These are phyloP conservation scores for Heliconius aoede DNA, from an alignment of 2,888 invertebrate species.

Conservation along the genomic window DNA sequence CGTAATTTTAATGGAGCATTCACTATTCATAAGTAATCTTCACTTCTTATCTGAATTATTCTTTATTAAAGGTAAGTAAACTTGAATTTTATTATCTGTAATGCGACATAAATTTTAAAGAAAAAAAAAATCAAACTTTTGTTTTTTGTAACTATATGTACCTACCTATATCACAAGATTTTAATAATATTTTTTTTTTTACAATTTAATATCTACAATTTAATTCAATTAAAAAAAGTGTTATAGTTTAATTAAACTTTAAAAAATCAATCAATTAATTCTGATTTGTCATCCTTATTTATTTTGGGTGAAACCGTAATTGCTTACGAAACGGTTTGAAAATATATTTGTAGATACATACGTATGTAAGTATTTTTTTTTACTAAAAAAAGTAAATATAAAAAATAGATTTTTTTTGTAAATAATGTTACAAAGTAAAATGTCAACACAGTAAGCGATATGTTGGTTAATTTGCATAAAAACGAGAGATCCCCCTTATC, in stretches of 20 bases:
- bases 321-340: neutral
- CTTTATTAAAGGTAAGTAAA: conserved; percentile 25
- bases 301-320: neutral
- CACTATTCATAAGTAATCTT: conserved; percentile 31
- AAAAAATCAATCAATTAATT: neutral
- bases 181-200: too few relatives aligned
- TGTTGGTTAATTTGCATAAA: conserved; percentile 76
- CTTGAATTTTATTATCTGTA: conserved; percentile 6
- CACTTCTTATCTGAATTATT: conserved; percentile 20
- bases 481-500: conserved; percentile 75
- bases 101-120: neutral
- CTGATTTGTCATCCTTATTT: neutral
- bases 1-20: conserved; percentile 34
- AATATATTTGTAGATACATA: neutral
- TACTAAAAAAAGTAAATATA: neutral
- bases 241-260: too few relatives aligned
- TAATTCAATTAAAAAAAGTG: too few relatives aligned
- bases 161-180: too few relatives aligned
- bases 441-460: conserved; percentile 54
- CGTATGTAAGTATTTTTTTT: neutral
- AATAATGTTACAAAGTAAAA: conserved; percentile 37
- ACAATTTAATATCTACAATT: too few relatives aligned
- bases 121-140: neutral
- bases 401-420: too few relatives aligned
- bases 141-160: too few relatives aligned